Evolutionary conservation across 2,888 invertebrate genomes (phyloP).

Genomic region (Blomia tropicalis): DNA sequence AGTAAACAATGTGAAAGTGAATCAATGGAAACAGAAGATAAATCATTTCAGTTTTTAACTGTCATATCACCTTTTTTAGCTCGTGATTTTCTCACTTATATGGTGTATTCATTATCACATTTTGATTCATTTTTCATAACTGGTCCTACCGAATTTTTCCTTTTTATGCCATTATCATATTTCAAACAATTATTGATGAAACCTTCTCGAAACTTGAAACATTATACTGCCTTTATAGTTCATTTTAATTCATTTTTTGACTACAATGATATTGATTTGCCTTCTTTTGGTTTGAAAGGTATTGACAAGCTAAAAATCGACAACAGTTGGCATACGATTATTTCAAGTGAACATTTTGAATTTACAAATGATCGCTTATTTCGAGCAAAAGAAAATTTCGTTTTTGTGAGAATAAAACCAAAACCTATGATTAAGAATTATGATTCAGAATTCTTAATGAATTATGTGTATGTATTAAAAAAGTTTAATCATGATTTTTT

Average conservation of each 20-base stretch:
- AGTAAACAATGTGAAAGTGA: not conserved
- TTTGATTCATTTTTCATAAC: not conserved
- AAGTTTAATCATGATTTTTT: not conserved
- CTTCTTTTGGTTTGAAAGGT: not conserved
- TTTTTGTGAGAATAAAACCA: not conserved
- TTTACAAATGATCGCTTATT: conserved; percentile 3
- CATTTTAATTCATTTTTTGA: conserved; percentile 4
- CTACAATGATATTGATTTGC: not conserved
- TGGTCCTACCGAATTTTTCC: conserved; percentile 3
- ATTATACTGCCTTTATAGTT: conserved; percentile 9
- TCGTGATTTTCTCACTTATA: conserved; percentile 6
- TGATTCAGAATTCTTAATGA: not conserved
- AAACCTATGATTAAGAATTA: not conserved
- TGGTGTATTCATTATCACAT: not conserved
- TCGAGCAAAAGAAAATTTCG: not conserved
- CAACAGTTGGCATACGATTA: not conserved
- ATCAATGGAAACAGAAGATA: not conserved
- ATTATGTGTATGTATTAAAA: conserved; percentile 1
- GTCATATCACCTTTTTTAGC: conserved; percentile 9
- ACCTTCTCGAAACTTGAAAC: conserved; percentile 6
- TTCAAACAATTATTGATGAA: not conserved
- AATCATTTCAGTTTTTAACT: not conserved
- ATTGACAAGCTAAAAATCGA: not conserved
- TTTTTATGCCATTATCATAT: not conserved
- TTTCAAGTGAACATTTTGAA: not conserved